These are phyloP conservation scores for Apamea epomidion DNA, from an alignment of 2,888 invertebrate genomes.

Conservation along the genomic window DNA sequence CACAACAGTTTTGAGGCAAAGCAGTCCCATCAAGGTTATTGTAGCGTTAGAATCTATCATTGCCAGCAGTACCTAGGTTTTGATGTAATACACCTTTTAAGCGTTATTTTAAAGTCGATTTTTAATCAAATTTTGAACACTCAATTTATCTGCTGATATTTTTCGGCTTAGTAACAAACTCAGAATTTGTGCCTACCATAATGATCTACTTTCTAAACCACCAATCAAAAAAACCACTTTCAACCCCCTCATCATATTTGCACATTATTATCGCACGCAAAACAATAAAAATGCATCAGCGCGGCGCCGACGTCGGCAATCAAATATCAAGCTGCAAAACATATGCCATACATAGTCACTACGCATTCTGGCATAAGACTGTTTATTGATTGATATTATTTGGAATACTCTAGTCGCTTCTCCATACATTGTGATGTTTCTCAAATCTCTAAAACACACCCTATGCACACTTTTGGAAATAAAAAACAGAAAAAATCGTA, in stretches of 20 bases:
- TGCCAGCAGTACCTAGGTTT: neutral
- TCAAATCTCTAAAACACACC: constrained; percentile 11
- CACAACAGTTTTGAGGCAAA: neutral
- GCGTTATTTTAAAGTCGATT: neutral
- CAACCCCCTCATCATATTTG: constrained; percentile 57
- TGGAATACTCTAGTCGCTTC: neutral
- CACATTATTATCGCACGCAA: constrained; percentile 79
- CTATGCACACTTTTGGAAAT: neutral
- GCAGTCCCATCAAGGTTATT: neutral
- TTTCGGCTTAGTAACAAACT: neutral
- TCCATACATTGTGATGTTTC: constrained; percentile 11
- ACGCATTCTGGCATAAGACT: constrained; percentile 65
- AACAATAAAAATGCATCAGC: constrained; percentile 87
- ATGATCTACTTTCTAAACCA: constrained; percentile 26
- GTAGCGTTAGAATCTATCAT: neutral
- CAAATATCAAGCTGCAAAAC: constrained; percentile 88
- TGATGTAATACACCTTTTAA: neutral
- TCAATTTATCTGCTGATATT: neutral
- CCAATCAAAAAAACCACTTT: constrained; percentile 35
- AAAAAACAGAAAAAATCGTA: neutral
- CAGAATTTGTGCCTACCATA: neutral
- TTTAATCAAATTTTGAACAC: neutral
- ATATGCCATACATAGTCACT: constrained; percentile 82
- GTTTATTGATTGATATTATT: constrained; percentile 52
- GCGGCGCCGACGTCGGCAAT: constrained; percentile 74